These are phyloP conservation scores for Notamacropus eugenii DNA, from an alignment of 2,797 vertebrate species.

Conservation along the genomic window DNA sequence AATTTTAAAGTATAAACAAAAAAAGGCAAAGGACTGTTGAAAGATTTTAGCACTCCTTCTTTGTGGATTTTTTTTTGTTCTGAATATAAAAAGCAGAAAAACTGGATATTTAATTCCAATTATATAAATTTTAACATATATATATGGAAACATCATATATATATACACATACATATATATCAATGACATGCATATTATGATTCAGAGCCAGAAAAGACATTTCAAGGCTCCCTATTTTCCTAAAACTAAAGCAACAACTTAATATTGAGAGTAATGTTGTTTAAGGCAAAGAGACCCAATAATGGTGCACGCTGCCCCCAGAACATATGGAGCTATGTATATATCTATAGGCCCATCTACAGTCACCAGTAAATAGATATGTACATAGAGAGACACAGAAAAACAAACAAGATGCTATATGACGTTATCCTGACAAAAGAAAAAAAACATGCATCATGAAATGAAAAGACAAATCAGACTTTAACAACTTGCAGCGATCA, in stretches of 20 bases:
- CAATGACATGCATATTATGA: constrained; percentile 40
- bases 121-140: constrained; percentile 68
- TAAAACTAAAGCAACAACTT: constrained; percentile 66
- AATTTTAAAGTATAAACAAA: constrained; percentile 62
- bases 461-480: constrained; percentile 85
- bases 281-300: constrained; percentile 81
- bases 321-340: constrained; percentile 73
- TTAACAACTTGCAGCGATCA: constrained; percentile 82
- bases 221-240: constrained; percentile 54
- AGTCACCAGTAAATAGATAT: constrained; percentile 70
- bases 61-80: constrained; percentile 53
- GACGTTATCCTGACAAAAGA: constrained; percentile 88
- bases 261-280: constrained; percentile 66
- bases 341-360: constrained; percentile 80
- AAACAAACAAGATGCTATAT: constrained; percentile 85
- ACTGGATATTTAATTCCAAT: constrained; percentile 42
- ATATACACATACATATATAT: constrained; percentile 57
- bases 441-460: constrained; percentile 87
- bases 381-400: constrained; percentile 74
- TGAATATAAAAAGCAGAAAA: constrained; percentile 59
- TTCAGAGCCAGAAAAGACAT: constrained; percentile 69
- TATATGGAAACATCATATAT: constrained; percentile 60
- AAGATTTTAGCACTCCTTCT: constrained; percentile 26
- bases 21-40: constrained; percentile 40
- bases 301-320: constrained; percentile 73